Evolutionary conservation across 2,797 vertebrate genomes (phyloP), one percentile per base, ranked within the genome.

Genomic region (Toxotes lorentzi): DNA sequence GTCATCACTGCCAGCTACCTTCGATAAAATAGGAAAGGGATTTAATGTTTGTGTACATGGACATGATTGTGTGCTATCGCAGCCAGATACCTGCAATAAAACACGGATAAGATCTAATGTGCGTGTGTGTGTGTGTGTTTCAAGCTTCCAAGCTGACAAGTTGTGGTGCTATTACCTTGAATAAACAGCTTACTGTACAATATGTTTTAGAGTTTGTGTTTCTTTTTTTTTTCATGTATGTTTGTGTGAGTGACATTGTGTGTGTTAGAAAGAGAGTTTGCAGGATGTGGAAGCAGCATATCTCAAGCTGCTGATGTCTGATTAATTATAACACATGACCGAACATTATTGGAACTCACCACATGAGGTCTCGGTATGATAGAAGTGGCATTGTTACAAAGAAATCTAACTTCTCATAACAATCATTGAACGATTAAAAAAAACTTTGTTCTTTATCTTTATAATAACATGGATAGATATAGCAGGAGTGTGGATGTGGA

Each of bases 11-110:
- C 58, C 48, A 78, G 76, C 68, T 67, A 69, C 67, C 56, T 57
- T 73, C 35, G 68, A 82, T 82, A 78, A 88, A 84, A 86, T 13
- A 70, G 50, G 24, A 79, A 73, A 71, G 51, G 71, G 85, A 86
- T 92, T 85, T 78, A 86, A 79, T 71, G 80, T 84, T 72, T 81
- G 62, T 75, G 75, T 69, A 73, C 70, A 60, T 63, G 73, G 53
- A 57, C 72, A 65, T 74, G 68, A 75, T 66, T 70, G 67, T 70
- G 76, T 79, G 70, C 73, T 72, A 78, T 81, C 81, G 35, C 72
- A 73, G 70, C 35, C 24, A 68, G 65, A 73, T 70, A 70, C 65
- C 57, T 41, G 30, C 73, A 78, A 73, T 86, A 83, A 85, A 86
- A 81, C 45, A 64, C 71, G 47, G 73, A 90, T 74, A 74, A 17